Base-by-base conservation (phyloP, 2,888 invertebrate species). In the Dryadula phaetusa region DNA sequence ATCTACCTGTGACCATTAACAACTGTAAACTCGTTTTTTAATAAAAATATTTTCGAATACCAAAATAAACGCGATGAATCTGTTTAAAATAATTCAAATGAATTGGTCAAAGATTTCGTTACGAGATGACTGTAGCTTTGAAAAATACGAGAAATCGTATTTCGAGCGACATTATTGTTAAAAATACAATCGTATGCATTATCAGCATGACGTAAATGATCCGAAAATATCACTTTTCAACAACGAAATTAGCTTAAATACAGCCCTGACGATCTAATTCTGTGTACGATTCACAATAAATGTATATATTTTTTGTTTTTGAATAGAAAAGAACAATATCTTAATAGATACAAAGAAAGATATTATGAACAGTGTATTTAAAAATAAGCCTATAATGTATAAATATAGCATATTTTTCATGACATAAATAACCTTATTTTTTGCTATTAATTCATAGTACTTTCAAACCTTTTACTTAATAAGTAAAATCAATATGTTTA, bases 141-240 rank as follows among this genome's bases (percentile, higher is more conserved):
- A 14, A 49, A 28, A 14, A 5, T 2, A 47, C 22, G 2, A 28
- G 28, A 49, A 49, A n/a, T 28, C 10, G 8, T 14, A 14, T 42
- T 58, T 64, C 47, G 25, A 28, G 37, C 37, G 25, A 47, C 37
- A 40, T 12, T 37, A 25, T 40, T 46, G 56, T 49, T 62, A 42
- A 64, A 58, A 64, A 58, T 49, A 64, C 40, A 58, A 40, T 40
- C 28, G 2, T 25, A 37, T 12, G 6, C 32, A 46, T 28, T 40
- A 37, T 44, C 56, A 42, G 25, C 40, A 6, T 60, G 58, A 58
- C 37, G 65, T 42, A 60, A 25, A 49, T 52, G 40, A n/a, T 49
- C 37, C 40, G 10, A 65, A 65, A 65, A 65, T 65, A 65, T 60
- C 42, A 32, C 18, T 40, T 18, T 60, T 46, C 18, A 32, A 60